Evolutionary conservation across 2,113 vertebrate genomes (phyloP).

Genomic region (Psittacara wagleri): DNA sequence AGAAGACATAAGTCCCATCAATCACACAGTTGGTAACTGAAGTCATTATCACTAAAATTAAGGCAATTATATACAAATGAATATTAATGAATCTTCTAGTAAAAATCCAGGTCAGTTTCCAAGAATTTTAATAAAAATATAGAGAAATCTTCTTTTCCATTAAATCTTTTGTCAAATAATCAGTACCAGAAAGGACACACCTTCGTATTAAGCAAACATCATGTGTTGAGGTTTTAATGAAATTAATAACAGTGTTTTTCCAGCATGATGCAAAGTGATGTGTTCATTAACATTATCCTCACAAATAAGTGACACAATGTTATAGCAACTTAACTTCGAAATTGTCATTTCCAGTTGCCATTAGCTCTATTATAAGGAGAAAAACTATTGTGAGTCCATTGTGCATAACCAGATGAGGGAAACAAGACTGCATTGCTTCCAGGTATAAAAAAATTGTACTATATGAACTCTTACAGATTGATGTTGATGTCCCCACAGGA

Average conservation of each 20-base stretch:
- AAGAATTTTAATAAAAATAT: constrained; percentile 67
- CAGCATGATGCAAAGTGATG: constrained; percentile 25
- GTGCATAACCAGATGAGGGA: not conserved
- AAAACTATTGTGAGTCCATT: not conserved
- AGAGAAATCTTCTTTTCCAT: constrained; percentile 41
- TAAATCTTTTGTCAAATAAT: constrained; percentile 61
- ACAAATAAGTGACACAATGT: constrained; percentile 30
- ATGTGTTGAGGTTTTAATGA: constrained; percentile 31
- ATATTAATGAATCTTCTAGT: constrained; percentile 81
- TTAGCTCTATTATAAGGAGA: not conserved
- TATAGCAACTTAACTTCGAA: constrained; percentile 37
- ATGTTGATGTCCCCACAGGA: not conserved
- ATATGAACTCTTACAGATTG: not conserved
- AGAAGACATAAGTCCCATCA: constrained; percentile 79
- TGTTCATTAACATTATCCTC: constrained; percentile 56
- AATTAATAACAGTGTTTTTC: constrained; percentile 43
- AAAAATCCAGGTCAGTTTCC: constrained; percentile 77
- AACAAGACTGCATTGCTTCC: not conserved
- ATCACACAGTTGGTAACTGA: constrained; percentile 83
- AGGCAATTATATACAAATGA: constrained; percentile 84
- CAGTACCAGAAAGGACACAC: constrained; percentile 43
- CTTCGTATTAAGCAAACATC: constrained; percentile 45
- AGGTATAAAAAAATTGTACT: not conserved
- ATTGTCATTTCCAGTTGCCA: constrained; percentile 34
- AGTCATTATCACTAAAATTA: constrained; percentile 84